A percentile compares a stretch with the other conserved stretches of the same genome.
Conservation (phyloP, 2,888 invertebrate genomes). For the Spisula solida region DNA sequence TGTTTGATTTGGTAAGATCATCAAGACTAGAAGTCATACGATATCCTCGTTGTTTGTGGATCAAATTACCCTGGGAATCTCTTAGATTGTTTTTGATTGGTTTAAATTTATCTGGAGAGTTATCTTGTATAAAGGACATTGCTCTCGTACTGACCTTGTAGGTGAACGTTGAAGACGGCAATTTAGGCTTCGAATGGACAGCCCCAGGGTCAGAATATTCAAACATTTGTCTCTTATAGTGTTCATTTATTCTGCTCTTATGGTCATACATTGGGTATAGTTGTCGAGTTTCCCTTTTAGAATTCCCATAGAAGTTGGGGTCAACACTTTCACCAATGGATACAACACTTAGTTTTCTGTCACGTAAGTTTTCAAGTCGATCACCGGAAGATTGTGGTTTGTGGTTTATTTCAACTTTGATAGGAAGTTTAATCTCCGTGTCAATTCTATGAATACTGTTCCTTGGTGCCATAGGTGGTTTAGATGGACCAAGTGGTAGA, state of each 20-base stretch:
- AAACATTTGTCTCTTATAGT: constrained; percentile 52
- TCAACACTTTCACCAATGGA: constrained; percentile 65
- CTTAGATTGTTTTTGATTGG: constrained; percentile 57
- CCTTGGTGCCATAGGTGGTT: constrained; percentile 42
- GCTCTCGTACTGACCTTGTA: constrained; percentile 58
- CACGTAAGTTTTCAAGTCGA: not conserved
- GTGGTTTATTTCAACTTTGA: not conserved
- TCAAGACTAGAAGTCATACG: constrained; percentile 20
- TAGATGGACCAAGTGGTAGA: constrained; percentile 13
- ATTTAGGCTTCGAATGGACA: constrained; percentile 8
- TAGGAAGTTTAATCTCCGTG: not conserved
- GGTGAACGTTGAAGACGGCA: constrained; percentile 46
- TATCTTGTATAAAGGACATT: constrained; percentile 34
- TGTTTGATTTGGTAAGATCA: constrained; percentile 8
- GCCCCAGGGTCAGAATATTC: constrained; percentile 19
- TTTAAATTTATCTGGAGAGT: constrained; percentile 29
- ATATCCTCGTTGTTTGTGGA: constrained; percentile 45
- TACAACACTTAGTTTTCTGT: constrained; percentile 64
- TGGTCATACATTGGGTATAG: constrained; percentile 69
- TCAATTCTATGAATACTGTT: constrained; percentile 46
- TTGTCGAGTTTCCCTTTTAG: constrained; percentile 59
- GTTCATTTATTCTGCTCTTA: constrained; percentile 54
- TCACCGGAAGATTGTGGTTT: not conserved
- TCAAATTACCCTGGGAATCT: constrained; percentile 34
- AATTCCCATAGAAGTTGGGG: constrained; percentile 46